Evolutionary conservation across 2,797 vertebrate species (phyloP).

Genomic region (Dendrocincla fuliginosa): DNA sequence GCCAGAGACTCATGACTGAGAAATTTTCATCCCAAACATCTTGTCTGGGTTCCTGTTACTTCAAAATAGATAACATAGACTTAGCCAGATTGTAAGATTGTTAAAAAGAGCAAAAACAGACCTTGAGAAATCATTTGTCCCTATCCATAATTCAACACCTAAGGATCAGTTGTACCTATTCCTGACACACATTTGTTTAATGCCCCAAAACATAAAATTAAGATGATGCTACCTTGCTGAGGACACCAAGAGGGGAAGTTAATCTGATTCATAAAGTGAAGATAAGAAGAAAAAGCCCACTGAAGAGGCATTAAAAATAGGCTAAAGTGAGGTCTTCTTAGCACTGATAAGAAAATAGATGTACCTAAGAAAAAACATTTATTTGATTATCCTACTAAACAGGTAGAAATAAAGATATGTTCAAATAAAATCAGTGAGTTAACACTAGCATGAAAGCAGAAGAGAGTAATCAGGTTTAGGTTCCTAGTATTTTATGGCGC

Average conservation of each 20-base stretch:
- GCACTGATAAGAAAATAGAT: background rate
- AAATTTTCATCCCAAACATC: background rate
- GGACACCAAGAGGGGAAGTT: background rate
- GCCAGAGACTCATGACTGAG: background rate
- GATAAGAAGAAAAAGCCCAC: background rate
- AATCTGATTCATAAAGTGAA: background rate
- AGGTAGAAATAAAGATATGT: background rate
- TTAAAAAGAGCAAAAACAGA: background rate
- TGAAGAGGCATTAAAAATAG: background rate
- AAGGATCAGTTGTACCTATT: background rate
- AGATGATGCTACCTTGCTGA: background rate
- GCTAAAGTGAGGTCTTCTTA: background rate
- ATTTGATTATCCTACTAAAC: background rate
- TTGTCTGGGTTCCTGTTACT: background rate
- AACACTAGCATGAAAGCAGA: background rate
- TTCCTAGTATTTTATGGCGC: background rate
- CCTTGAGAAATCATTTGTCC: background rate
- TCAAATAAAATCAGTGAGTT: background rate
- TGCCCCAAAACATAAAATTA: background rate
- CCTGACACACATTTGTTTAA: background rate
- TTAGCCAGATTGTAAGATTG: background rate
- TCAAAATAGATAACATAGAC: background rate
- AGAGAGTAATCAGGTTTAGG: background rate
- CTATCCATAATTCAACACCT: background rate
- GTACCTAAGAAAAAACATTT: background rate